phyloP scores from a whole-genome alignment of 2,113 vertebrate genomes.

The Scophthalmus maximus region DNA sequence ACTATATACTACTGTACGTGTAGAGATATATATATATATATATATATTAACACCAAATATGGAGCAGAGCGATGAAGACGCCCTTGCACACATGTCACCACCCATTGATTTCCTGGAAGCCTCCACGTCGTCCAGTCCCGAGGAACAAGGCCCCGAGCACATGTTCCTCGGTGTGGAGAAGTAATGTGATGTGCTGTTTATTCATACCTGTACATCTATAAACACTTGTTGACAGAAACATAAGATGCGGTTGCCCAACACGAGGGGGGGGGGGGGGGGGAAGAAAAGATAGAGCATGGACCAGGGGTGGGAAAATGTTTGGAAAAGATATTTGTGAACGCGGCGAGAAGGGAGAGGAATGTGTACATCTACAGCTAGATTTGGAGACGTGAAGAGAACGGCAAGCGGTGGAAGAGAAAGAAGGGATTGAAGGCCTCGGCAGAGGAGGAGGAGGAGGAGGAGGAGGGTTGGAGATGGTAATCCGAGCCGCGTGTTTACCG shows the following conservation, averaged over 20 bases:
- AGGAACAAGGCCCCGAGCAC: not conserved
- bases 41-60: slow-evolving; percentile 35
- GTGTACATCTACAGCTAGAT: slow-evolving; percentile 44
- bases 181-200: not conserved
- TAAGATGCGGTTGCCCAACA: slow-evolving; percentile 55
- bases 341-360: slow-evolving; percentile 49
- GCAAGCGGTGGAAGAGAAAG: not conserved
- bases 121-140: not conserved
- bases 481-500: slow-evolving; percentile 79
- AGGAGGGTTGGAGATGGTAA: slow-evolving; percentile 60
- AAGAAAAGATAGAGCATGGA: not conserved
- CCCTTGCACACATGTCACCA: not conserved
- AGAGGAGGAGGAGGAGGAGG: slow-evolving; percentile 16
- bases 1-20: not conserved
- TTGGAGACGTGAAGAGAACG: not conserved
- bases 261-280: not conserved
- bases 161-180: slow-evolving; percentile 6
- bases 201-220: slow-evolving; percentile 10
- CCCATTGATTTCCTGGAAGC: slow-evolving; percentile 53
- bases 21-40: no score
- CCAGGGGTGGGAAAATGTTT: slow-evolving; percentile 4
- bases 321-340: slow-evolving; percentile 11
- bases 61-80: slow-evolving; percentile 12
- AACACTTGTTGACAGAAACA: slow-evolving; percentile 55
- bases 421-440: no score